Evolutionary conservation across 1,140 invertebrate species (phyloP).

Genomic region (Chrysomallon squamiferum): DNA sequence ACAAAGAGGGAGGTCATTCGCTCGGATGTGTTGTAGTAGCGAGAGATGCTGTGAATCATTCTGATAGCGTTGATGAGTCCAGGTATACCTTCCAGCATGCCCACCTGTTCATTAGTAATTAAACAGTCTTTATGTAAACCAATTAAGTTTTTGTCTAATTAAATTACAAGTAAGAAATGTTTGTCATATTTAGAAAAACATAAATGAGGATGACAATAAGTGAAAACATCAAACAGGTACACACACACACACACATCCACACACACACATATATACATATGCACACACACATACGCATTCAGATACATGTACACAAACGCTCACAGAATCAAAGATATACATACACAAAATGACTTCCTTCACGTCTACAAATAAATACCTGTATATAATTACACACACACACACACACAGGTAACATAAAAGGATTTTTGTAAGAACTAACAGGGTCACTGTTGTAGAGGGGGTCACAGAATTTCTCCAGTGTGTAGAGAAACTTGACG

Average conservation of each 20-base stretch:
- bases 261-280: too few relatives aligned
- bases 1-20: slow-evolving; percentile 93
- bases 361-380: too few relatives aligned
- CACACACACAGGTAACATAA: too few relatives aligned
- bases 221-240: too few relatives aligned
- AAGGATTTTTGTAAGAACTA: too few relatives aligned
- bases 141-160: background rate
- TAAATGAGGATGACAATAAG: too few relatives aligned
- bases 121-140: background rate
- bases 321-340: too few relatives aligned
- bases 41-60: slow-evolving; percentile 90
- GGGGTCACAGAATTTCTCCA: slow-evolving; percentile 94
- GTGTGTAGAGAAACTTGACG: slow-evolving; percentile 90
- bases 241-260: too few relatives aligned
- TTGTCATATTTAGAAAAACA: slow-evolving; percentile 6
- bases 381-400: too few relatives aligned
- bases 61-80: slow-evolving; percentile 63
- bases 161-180: slow-evolving; percentile 1
- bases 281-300: too few relatives aligned
- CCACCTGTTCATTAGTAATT: slow-evolving; percentile 43
- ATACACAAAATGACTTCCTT: too few relatives aligned
- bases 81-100: slow-evolving; percentile 62
- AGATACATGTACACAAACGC: too few relatives aligned
- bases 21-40: slow-evolving; percentile 95
- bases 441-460: slow-evolving; percentile 92